phyloP scores from a whole-genome alignment of 1,140 invertebrate species.

The Drosophila tani region DNA sequence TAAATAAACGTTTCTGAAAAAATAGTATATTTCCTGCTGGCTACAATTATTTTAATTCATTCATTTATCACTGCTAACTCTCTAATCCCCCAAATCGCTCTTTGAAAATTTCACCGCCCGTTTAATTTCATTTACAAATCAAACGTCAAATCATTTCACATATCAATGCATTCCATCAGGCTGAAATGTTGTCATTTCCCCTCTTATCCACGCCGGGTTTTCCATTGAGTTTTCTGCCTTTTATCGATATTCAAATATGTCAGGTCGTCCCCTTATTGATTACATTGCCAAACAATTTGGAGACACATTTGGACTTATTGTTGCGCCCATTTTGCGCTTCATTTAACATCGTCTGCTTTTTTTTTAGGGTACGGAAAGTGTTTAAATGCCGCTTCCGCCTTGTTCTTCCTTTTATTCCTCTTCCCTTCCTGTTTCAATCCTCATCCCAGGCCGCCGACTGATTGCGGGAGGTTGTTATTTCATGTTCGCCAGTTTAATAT shows the following conservation, averaged over 20 bases:
- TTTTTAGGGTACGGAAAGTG: conserved; percentile 59
- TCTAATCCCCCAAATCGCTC: not conserved
- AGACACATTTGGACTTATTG: conserved; percentile 63
- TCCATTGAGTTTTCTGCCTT: conserved; percentile 31
- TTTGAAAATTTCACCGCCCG: conserved; percentile 32
- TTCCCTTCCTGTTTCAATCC: not conserved
- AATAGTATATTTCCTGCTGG: not conserved
- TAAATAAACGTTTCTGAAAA: not conserved
- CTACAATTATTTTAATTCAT: conserved; percentile 6
- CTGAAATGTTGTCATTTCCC: conserved; percentile 42
- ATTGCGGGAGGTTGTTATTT: conserved; percentile 38
- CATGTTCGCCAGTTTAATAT: conserved; percentile 38
- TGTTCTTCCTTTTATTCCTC: conserved; percentile 31
- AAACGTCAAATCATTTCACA: conserved; percentile 77
- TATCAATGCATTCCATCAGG: conserved; percentile 70
- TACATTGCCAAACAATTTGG: conserved; percentile 66
- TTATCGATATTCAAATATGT: conserved; percentile 46
- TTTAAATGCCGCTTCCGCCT: conserved; percentile 69
- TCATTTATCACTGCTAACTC: conserved; percentile 31
- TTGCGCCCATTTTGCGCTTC: conserved; percentile 74
- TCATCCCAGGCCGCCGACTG: not conserved
- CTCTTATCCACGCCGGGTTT: not conserved
- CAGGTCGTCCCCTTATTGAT: conserved; percentile 56
- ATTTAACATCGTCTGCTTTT: conserved; percentile 57
- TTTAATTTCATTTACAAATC: conserved; percentile 79